phyloP scores from a whole-genome alignment of 2,113 vertebrate species.

The Triplophysa tibetana region DNA sequence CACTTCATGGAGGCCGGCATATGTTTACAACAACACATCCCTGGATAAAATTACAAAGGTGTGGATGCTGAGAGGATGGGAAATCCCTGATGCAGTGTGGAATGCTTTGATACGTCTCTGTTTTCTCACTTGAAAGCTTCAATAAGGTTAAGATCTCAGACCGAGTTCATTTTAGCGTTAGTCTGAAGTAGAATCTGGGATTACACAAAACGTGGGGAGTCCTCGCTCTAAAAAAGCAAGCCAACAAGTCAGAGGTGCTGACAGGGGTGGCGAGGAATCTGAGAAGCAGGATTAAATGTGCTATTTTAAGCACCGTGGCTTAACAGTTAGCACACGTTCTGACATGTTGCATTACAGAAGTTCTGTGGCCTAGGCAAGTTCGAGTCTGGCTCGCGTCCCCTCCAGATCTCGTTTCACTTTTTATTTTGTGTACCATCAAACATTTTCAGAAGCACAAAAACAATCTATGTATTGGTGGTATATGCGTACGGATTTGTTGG shows the following conservation, averaged over 20 bases:
- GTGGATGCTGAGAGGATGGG: slow-evolving; percentile 45
- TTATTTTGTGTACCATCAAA: too few relatives aligned
- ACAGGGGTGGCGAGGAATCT: slow-evolving; percentile 82
- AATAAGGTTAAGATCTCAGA: slow-evolving; percentile 90
- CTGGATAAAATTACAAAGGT: slow-evolving; percentile 52
- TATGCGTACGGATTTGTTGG: background rate
- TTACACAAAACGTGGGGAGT: slow-evolving; percentile 87
- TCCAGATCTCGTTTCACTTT: background rate
- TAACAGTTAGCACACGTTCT: slow-evolving; percentile 55
- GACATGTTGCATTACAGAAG: background rate
- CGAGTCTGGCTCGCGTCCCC: background rate
- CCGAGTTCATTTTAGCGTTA: slow-evolving; percentile 86
- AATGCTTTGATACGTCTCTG: slow-evolving; percentile 75
- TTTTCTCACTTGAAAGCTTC: slow-evolving; percentile 72
- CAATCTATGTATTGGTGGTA: background rate
- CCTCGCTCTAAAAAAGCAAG: slow-evolving; percentile 84
- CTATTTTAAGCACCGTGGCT: slow-evolving; percentile 87
- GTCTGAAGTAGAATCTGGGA: slow-evolving; percentile 86
- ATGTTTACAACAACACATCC: slow-evolving; percentile 33
- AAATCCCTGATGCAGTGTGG: slow-evolving; percentile 71
- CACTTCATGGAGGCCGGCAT: slow-evolving; percentile 38
- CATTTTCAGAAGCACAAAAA: background rate
- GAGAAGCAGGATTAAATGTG: slow-evolving; percentile 87
- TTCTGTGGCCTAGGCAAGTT: background rate
- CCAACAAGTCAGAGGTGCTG: slow-evolving; percentile 76